Percentiles rank a stretch among this genome's conserved stretches.
These are phyloP conservation scores for Cynaeus angustus DNA, from an alignment of 2,888 invertebrate genomes.

Conservation along the genomic window DNA sequence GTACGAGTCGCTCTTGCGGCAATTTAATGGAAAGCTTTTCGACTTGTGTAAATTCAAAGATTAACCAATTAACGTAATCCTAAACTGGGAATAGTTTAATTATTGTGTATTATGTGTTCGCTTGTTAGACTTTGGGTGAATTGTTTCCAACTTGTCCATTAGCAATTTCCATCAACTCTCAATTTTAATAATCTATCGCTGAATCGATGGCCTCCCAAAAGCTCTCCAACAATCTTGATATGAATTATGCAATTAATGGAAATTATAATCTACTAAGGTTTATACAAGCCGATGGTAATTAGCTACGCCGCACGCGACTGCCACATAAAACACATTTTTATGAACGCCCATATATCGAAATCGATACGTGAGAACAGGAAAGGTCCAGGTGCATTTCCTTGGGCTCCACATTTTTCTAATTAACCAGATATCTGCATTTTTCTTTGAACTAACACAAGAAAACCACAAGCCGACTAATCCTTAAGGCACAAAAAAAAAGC, in stretches of 20 bases:
- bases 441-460: slow-evolving; percentile 29
- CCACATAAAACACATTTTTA: slow-evolving; percentile 20
- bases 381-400: slow-evolving; percentile 11
- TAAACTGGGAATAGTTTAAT: slow-evolving; percentile 41
- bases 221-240: slow-evolving; percentile 32
- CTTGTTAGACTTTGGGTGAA: slow-evolving; percentile 7
- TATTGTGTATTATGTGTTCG: slow-evolving; percentile 23
- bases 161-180: slow-evolving; percentile 32
- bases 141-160: slow-evolving; percentile 46
- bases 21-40: slow-evolving; percentile 19
- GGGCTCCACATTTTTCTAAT: slow-evolving; percentile 16
- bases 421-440: slow-evolving; percentile 24
- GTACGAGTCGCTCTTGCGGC: slow-evolving; percentile 9
- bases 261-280: slow-evolving; percentile 41
- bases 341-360: slow-evolving; percentile 1
- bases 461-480: not conserved
- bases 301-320: slow-evolving; percentile 45
- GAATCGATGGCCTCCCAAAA: slow-evolving; percentile 26
- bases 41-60: slow-evolving; percentile 29
- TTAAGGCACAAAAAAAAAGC: slow-evolving; percentile 15
- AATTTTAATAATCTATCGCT: slow-evolving; percentile 29
- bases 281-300: slow-evolving; percentile 49
- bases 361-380: slow-evolving; percentile 2
- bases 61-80: slow-evolving; percentile 44
- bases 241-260: slow-evolving; percentile 48